Evolutionary conservation across 2,888 invertebrate genomes (phyloP).

Genomic region (Phyto melanocephala): DNA sequence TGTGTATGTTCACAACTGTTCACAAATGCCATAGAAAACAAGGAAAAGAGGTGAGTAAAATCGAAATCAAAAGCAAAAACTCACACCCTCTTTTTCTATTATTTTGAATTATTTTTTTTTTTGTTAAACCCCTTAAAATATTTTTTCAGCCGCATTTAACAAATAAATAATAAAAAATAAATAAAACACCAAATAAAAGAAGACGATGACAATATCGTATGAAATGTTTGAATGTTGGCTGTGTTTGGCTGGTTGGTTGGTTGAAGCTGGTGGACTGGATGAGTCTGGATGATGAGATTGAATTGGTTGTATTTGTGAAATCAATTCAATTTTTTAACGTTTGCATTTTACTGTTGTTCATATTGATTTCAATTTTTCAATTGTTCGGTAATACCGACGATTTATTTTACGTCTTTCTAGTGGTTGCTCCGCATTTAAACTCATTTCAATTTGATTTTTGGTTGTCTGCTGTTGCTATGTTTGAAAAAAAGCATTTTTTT

Average conservation of each 20-base stretch:
- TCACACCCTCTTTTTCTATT: conserved; percentile 37
- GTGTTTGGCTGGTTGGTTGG: background rate
- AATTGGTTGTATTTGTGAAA: conserved; percentile 50
- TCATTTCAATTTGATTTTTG: conserved; percentile 60
- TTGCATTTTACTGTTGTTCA: conserved; percentile 60
- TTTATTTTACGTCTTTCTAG: conserved; percentile 58
- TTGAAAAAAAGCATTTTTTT: conserved; percentile 40
- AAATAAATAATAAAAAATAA: conserved; percentile 15
- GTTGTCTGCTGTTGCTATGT: conserved; percentile 49
- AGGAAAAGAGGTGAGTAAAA: conserved; percentile 7
- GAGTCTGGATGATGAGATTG: conserved; percentile 18
- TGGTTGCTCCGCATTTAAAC: conserved; percentile 53
- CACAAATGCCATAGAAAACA: conserved; percentile 34
- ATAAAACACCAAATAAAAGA: background rate
- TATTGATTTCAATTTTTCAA: conserved; percentile 63
- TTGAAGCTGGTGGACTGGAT: background rate
- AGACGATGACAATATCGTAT: conserved; percentile 3
- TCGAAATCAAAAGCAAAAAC: conserved; percentile 11
- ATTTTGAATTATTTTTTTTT: background rate
- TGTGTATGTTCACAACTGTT: conserved; percentile 41
- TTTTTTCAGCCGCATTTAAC: conserved; percentile 45
- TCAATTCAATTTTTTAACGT: conserved; percentile 58
- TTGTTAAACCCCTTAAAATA: conserved; percentile 36
- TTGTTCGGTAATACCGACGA: conserved; percentile 57
- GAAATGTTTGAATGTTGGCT: background rate